phyloP scores from a whole-genome alignment of 2,797 vertebrate species.

The Pygocentrus nattereri region DNA sequence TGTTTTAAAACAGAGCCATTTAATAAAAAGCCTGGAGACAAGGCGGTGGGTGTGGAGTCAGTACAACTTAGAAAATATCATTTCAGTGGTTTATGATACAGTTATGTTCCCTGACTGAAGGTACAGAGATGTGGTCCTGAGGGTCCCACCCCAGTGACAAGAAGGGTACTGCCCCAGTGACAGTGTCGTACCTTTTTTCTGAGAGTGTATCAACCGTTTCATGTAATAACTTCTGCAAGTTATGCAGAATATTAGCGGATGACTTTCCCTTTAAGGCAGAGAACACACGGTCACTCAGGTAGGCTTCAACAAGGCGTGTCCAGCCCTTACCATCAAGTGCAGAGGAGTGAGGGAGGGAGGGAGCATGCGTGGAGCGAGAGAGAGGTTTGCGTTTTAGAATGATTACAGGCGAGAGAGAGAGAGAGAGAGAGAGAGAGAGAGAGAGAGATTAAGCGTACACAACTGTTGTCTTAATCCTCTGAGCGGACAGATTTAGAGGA shows the following conservation, averaged over 20 bases:
- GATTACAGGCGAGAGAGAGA: conserved; percentile 73
- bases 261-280: neutral
- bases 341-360: conserved; percentile 63
- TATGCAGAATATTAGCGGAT: neutral
- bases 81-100: no score
- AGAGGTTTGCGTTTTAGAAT: conserved; percentile 70
- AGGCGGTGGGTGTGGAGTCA: no score
- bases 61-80: no score
- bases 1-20: no score
- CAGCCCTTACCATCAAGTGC: conserved; percentile 34
- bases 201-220: no score
- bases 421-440: conserved; percentile 59
- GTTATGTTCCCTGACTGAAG: no score
- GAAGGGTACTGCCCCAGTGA: no score
- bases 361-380: conserved; percentile 75
- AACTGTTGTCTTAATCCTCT: conserved; percentile 85
- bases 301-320: conserved; percentile 70
- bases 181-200: no score
- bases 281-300: conserved; percentile 6
- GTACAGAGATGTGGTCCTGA: no score
- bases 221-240: no score
- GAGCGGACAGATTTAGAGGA: conserved; percentile 78
- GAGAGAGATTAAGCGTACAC: conserved; percentile 79
- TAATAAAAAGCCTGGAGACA: no score
- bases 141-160: no score